Conservation (phyloP, 2,113 vertebrate genomes). For the Thermophis baileyi region DNA sequence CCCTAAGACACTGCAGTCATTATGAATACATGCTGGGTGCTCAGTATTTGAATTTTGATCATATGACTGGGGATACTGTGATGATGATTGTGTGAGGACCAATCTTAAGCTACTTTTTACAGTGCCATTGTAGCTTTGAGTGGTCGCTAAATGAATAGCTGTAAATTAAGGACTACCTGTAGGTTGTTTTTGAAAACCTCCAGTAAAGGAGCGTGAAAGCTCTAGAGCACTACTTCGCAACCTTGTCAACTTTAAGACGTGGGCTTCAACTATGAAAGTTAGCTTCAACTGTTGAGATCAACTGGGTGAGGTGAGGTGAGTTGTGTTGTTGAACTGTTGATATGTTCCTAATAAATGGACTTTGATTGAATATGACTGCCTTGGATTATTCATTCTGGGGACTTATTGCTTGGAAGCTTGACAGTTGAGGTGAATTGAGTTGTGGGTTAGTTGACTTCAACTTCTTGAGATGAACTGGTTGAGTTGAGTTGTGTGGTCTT, state of each 20-base stretch:
- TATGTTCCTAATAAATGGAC: no score
- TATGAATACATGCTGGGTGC: no score
- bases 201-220: not conserved
- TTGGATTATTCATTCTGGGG: no score
- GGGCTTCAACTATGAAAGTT: not conserved
- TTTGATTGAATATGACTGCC: no score
- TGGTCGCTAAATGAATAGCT: not conserved
- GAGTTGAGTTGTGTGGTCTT: not conserved
- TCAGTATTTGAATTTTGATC: no score
- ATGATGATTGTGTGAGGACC: not conserved
- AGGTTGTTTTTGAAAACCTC: not conserved
- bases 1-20: no score
- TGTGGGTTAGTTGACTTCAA: not conserved
- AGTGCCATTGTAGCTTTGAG: not conserved
- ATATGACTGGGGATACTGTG: not conserved
- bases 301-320: not conserved
- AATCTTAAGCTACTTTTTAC: not conserved
- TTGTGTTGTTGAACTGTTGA: not conserved
- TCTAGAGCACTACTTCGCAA: not conserved
- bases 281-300: not conserved
- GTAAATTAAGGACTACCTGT: not conserved
- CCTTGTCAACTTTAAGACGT: not conserved
- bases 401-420: no score
- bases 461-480: not conserved
- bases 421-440: no score